phyloP scores from a whole-genome alignment of 2,797 vertebrate species.

The Novumbra hubbsi region DNA sequence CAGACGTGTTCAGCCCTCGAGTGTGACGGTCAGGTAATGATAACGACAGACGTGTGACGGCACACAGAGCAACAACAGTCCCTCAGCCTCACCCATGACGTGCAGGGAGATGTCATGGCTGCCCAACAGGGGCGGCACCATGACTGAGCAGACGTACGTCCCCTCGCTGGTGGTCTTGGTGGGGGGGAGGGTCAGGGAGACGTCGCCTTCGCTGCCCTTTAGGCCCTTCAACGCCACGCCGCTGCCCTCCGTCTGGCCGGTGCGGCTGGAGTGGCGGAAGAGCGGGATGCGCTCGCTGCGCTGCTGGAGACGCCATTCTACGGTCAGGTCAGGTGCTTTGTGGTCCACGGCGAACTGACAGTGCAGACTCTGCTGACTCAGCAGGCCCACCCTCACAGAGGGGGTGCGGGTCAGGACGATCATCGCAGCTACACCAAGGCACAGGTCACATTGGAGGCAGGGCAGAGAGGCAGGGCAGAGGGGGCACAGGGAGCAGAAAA shows the following conservation, averaged over 20 bases:
- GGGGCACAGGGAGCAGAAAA: not conserved
- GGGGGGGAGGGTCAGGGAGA: constrained; percentile 59
- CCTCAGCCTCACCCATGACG: constrained; percentile 63
- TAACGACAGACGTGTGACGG: too few relatives aligned
- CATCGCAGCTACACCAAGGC: constrained; percentile 61
- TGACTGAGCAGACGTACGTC: constrained; percentile 64
- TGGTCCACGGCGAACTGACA: constrained; percentile 74
- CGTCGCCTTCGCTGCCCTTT: constrained; percentile 60
- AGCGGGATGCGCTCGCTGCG: constrained; percentile 52
- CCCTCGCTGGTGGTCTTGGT: constrained; percentile 62
- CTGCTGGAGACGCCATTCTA: constrained; percentile 60
- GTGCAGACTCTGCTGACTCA: constrained; percentile 61
- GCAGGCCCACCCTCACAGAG: constrained; percentile 51
- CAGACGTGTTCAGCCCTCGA: too few relatives aligned
- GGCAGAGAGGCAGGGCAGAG: not conserved
- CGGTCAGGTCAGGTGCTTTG: constrained; percentile 39
- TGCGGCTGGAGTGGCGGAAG: constrained; percentile 53
- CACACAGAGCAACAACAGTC: too few relatives aligned
- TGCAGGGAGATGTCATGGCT: constrained; percentile 59
- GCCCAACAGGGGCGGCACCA: constrained; percentile 57
- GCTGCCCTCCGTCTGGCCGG: constrained; percentile 34
- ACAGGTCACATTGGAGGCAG: constrained; percentile 3
- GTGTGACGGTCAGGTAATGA: too few relatives aligned
- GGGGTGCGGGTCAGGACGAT: constrained; percentile 65
- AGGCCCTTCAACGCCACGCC: constrained; percentile 50